Base-by-base conservation (phyloP, 2,888 invertebrate species). In the Caenorhabditis afra region DNA sequence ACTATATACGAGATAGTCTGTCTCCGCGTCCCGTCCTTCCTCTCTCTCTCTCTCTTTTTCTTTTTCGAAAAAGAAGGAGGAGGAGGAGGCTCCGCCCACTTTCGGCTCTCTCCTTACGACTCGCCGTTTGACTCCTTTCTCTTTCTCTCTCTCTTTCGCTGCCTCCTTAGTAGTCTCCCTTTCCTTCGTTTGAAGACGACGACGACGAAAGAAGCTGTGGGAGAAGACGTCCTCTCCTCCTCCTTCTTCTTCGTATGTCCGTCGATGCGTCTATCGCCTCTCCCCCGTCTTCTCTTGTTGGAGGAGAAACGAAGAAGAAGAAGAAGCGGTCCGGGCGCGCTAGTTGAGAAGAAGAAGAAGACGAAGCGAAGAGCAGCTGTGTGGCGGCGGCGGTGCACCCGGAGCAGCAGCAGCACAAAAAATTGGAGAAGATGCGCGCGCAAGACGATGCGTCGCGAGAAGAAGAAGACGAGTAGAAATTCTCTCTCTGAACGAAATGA, bases 81-180 rank as follows among this genome's bases (percentile, higher is more conserved):
- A 20, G 50, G 39, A 49, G 14, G 12, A 16, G 39, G 7, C 41
- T 14, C 41, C 50, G 50, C 50, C 50, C 50, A 20, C 23, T 18
- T 44, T 53, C 44, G 12, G 45, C 37, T 41, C 68, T 64, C 53
- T 52, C 41, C 59, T 70, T 70, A 52, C 58, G 58, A 58, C 58
- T 65, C 66, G 65, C 66, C 74, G 58, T 62, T 61, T 71, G 73
- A 61, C 74, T 67, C 65, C 58, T 41, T 11, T 47, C 47, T 47
- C 14, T 47, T n/a, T 7, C 47, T 7, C 47, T 47, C 47, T 16
- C 16, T 16, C 47, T 47, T 4, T 47, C 47, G 3, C 47, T 47
- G n/a, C n/a, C 47, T 47, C 18, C 16, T n/a, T 47, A 29, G 29
- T 29, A 29, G 4, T 29, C 29, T 7, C 29, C 7, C 29, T 7